Evolutionary conservation across 1,140 invertebrate genomes (phyloP).

Genomic region (Hypothenemus hampei): DNA sequence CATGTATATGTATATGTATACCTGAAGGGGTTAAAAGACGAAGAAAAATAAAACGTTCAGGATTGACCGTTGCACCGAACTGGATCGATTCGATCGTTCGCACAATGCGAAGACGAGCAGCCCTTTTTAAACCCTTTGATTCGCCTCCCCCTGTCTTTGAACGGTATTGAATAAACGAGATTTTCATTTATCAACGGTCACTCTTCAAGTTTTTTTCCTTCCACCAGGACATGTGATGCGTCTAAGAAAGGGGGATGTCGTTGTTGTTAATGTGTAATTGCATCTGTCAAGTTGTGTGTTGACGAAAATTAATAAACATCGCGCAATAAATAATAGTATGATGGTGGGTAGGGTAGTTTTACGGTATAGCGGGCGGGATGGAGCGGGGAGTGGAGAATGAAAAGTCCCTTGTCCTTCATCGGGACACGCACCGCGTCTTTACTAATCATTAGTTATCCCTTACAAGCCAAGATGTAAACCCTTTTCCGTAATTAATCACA

Average conservation of each 20-base stretch:
- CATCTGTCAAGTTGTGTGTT: background rate
- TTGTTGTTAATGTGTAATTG: no score
- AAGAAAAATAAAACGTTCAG: no score
- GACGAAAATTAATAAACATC: conserved; percentile 19
- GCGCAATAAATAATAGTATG: conserved; percentile 15
- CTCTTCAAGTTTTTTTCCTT: background rate
- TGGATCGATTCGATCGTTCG: conserved; percentile 1
- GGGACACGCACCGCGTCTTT: conserved; percentile 30
- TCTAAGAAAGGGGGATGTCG: no score
- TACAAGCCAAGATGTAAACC: conserved; percentile 31
- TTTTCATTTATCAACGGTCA: conserved; percentile 8
- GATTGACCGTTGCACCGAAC: background rate
- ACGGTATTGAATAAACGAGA: conserved; percentile 10
- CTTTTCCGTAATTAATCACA: conserved; percentile 30
- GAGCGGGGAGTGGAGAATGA: conserved; percentile 3
- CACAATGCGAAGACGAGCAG: background rate
- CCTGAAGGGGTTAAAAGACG: no score
- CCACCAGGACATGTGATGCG: no score
- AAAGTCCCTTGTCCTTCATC: conserved; percentile 27
- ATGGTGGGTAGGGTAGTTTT: no score
- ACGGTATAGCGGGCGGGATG: no score
- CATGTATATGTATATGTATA: no score
- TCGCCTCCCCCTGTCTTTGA: background rate
- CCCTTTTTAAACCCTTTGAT: background rate
- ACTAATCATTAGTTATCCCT: conserved; percentile 32